These are phyloP conservation scores for Melanaphis sacchari DNA, from an alignment of 1,140 invertebrate genomes.

Conservation along the genomic window DNA sequence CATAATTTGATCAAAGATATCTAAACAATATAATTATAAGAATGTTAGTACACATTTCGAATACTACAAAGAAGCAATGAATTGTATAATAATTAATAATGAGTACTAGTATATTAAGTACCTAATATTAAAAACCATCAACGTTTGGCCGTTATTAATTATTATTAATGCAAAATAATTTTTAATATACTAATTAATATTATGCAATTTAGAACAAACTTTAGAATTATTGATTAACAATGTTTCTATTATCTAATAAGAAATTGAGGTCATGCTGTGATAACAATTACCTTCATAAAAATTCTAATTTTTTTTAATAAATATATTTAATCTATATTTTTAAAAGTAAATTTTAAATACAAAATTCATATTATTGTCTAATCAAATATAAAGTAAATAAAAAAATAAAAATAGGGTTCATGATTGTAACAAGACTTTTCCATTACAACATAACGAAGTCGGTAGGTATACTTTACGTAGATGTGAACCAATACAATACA, in stretches of 20 bases:
- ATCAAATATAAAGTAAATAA: not conserved
- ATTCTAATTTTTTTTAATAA: not conserved
- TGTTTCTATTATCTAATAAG: not conserved
- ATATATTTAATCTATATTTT: not conserved
- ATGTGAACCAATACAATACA: not conserved
- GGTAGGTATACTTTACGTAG: not conserved
- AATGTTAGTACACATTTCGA: not conserved
- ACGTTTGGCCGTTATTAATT: too few species aligned
- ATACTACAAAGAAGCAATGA: not conserved
- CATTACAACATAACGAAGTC: not conserved
- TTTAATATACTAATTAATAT: not conserved
- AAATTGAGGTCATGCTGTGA: not conserved
- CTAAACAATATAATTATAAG: too few species aligned
- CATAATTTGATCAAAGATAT: not conserved
- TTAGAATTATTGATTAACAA: not conserved
- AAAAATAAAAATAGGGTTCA: not conserved
- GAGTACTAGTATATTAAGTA: too few species aligned
- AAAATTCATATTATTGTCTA: not conserved
- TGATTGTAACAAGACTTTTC: constrained; percentile 6
- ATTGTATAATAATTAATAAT: too few species aligned
- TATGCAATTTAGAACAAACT: not conserved
- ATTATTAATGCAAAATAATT: too few species aligned
- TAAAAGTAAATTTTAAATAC: not conserved
- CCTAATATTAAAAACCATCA: not conserved
- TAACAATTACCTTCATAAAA: not conserved